A percentile compares a stretch with the other conserved stretches of the same genome.
Evolutionary conservation across 2,113 vertebrate species (phyloP).

Genomic region (Elanus axillaris): DNA sequence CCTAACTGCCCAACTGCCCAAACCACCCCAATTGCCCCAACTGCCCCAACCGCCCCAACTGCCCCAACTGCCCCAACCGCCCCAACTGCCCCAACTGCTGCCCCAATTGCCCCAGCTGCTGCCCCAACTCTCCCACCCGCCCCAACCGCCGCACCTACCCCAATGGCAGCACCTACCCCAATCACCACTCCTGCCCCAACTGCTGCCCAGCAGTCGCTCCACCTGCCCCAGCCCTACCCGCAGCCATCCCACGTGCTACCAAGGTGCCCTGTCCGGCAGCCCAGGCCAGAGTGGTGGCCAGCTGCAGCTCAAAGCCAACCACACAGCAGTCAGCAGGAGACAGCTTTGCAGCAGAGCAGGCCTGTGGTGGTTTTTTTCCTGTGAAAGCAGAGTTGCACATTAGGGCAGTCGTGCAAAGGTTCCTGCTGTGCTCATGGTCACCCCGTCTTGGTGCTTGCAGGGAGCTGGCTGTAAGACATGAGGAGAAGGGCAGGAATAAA

Average conservation of each 20-base stretch:
- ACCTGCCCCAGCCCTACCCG: no score
- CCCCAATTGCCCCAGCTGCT: no score
- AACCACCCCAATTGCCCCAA: no score
- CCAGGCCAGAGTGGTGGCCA: no score
- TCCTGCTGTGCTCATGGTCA: not conserved
- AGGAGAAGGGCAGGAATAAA: not conserved
- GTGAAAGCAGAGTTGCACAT: rapidly evolving
- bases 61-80: no score
- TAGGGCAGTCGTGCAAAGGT: not conserved
- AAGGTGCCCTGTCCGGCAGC: no score
- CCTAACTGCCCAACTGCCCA: not conserved
- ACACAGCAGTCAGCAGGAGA: not conserved
- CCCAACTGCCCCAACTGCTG: no score
- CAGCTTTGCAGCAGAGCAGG: not conserved
- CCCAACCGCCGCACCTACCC: not conserved
- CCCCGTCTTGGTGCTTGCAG: rapidly evolving
- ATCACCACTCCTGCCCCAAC: not conserved
- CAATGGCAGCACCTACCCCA: no score
- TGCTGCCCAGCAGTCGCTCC: rapidly evolving
- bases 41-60: no score
- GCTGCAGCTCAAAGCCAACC: rapidly evolving
- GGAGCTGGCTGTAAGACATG: rapidly evolving
- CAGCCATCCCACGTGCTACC: not conserved
- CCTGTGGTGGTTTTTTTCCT: not conserved
- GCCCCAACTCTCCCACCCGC: not conserved